A percentile compares a stretch with the other conserved stretches of the same genome.
phyloP scores from a whole-genome alignment of 2,888 invertebrate species.

The Bedellia somnulentella region DNA sequence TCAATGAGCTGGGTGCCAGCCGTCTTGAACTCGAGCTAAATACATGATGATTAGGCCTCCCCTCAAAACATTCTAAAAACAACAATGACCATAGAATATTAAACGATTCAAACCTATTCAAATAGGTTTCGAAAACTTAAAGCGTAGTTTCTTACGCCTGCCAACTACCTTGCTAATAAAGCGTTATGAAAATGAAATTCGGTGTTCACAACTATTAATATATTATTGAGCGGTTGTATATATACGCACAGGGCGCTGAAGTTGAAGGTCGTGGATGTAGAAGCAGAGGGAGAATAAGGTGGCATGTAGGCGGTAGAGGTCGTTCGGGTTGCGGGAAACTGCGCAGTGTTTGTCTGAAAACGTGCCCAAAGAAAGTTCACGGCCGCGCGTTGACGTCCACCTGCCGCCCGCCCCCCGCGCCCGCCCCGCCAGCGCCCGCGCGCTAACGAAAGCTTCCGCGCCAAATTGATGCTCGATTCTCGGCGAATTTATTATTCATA shows the following conservation, averaged over 20 bases:
- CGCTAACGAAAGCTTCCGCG: constrained; percentile 16
- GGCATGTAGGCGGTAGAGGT: constrained; percentile 9
- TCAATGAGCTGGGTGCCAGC: constrained; percentile 22
- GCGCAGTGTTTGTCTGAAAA: constrained; percentile 56
- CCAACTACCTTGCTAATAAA: not conserved
- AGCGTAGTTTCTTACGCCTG: not conserved
- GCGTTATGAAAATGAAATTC: no score
- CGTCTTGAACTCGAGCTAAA: constrained; percentile 37
- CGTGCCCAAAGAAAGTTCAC: constrained; percentile 61
- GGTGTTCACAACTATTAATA: no score
- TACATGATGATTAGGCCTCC: constrained; percentile 25
- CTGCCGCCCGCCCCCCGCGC: constrained; percentile 16
- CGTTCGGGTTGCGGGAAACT: constrained; percentile 20
- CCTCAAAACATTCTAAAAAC: not conserved
- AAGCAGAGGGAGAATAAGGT: no score
- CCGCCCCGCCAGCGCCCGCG: constrained; percentile 11
- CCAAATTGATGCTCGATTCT: no score
- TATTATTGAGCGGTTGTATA: no score
- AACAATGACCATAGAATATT: constrained; percentile 7
- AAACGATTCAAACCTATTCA: constrained; percentile 9
- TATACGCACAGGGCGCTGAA: no score
- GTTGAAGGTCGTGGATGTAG: no score
- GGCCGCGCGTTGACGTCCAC: constrained; percentile 58
- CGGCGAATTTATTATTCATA: no score
- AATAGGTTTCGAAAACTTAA: not conserved